Evolutionary conservation across 2,797 vertebrate species (phyloP).

Genomic region (Neopelma chrysocephalum): DNA sequence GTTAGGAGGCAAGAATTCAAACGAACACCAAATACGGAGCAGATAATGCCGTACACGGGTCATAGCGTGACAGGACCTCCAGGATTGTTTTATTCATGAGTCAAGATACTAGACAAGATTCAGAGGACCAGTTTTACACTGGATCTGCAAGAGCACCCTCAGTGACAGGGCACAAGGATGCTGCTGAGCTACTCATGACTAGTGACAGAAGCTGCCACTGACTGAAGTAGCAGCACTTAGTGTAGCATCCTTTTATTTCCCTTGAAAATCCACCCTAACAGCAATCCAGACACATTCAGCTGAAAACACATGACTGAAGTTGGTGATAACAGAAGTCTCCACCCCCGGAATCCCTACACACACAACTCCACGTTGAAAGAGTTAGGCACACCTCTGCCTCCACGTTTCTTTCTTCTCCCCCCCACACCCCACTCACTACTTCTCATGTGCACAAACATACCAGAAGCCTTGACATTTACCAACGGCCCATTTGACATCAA

Average conservation of each 20-base stretch:
- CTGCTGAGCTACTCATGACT: not conserved
- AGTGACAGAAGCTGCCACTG: not conserved
- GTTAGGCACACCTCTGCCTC: not conserved
- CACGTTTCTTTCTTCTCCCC: not conserved
- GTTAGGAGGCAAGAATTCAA: not conserved
- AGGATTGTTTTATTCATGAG: not conserved
- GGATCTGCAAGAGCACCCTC: not conserved
- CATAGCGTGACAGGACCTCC: not conserved
- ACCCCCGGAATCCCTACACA: not conserved
- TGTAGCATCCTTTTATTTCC: not conserved
- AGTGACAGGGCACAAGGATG: not conserved
- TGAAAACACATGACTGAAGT: not conserved
- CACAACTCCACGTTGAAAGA: not conserved
- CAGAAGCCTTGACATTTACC: not conserved
- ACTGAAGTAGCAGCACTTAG: not conserved
- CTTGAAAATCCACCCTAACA: not conserved
- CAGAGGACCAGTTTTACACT: not conserved
- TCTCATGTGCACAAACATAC: not conserved
- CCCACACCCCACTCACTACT: not conserved
- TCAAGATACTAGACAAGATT: not conserved
- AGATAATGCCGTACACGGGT: not conserved
- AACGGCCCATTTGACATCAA: not conserved
- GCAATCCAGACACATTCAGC: not conserved
- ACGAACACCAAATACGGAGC: not conserved
- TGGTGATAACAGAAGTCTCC: not conserved